These are phyloP conservation scores for Catharus minimus DNA, from an alignment of 2,113 vertebrate genomes.

Conservation along the genomic window DNA sequence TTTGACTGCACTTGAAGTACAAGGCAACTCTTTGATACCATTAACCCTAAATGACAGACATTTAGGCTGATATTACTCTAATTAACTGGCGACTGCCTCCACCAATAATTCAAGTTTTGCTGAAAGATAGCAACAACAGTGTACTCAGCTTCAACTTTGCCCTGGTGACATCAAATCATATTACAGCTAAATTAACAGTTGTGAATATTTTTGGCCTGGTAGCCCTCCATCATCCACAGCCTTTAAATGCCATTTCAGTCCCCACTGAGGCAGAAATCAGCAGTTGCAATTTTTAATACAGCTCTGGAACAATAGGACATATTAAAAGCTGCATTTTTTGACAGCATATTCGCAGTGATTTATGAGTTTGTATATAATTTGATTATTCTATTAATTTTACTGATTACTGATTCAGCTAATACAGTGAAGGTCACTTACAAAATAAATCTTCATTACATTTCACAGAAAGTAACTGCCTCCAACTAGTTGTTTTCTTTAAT, in stretches of 20 bases:
- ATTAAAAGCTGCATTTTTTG: slow-evolving; percentile 82
- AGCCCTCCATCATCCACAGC: slow-evolving; percentile 56
- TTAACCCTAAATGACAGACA: slow-evolving; percentile 79
- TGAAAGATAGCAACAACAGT: slow-evolving; percentile 70
- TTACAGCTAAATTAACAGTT: slow-evolving; percentile 83
- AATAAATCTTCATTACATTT: slow-evolving; percentile 88
- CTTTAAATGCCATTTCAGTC: slow-evolving; percentile 83
- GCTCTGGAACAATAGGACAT: slow-evolving; percentile 81
- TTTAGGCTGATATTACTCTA: slow-evolving; percentile 80
- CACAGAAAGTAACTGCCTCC: slow-evolving; percentile 81
- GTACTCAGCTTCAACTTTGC: slow-evolving; percentile 75
- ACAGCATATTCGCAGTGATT: slow-evolving; percentile 81
- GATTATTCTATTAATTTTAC: slow-evolving; percentile 92
- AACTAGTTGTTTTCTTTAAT: slow-evolving; percentile 88
- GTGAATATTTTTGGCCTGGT: slow-evolving; percentile 74
- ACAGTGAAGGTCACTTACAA: slow-evolving; percentile 86
- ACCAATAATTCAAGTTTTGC: slow-evolving; percentile 71
- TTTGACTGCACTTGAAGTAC: slow-evolving; percentile 41
- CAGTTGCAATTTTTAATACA: slow-evolving; percentile 79
- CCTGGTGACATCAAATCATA: slow-evolving; percentile 77
- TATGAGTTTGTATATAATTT: slow-evolving; percentile 91
- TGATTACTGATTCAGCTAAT: slow-evolving; percentile 86
- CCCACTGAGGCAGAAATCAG: slow-evolving; percentile 78
- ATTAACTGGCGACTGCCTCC: slow-evolving; percentile 76
- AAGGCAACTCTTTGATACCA: slow-evolving; percentile 72